Evolutionary conservation across 2,888 invertebrate species (phyloP), one percentile per base, ranked within the genome.

Genomic region (Scotopteryx bipunctaria): DNA sequence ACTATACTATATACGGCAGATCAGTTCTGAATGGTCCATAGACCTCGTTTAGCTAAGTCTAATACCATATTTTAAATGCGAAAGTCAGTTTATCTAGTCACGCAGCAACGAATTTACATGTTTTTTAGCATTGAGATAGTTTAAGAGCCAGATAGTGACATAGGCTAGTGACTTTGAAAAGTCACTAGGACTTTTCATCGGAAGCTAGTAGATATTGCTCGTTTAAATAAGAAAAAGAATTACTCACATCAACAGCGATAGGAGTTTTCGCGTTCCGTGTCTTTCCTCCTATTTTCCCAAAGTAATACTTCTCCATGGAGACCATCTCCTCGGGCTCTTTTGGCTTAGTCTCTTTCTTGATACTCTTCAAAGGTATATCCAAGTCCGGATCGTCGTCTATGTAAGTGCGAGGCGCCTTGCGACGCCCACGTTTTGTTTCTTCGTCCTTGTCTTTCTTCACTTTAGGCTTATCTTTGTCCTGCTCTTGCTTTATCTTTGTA

Each of bases 241-340:
- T 16, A 45, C 78, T 59, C 9, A 88, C 88, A 79, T 83, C 76
- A n/a, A 88, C 87, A 64, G 86, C 80, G 25, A 89, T 87, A 31
- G 84, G 68, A 5, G 73, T 59, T 41, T 73, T 71, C 6, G 71
- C 64, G 0, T 25, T 40, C 0, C 57, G 57, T 0, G 43, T 68
- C 0, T 67, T 48, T 0, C 89, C 91, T 0, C 83, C 86, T 1
- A 83, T 71, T 61, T 91, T 91, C 0, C 93, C 94, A 63, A 94
- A 94, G 81, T 94, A 94, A 66, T 92, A 93, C 49, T 91, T 86
- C 74, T 94, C 94, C 66, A 94, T 81, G 0, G 92, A 92, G 57
- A 92, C 89, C 13, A 91, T 82, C 69, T 86, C 81, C 43, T 87
- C 88, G 0, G 86, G 57, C n/a, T 54, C 54, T 14, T 57, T 61